Conservation (phyloP, 2,113 vertebrate species). For the Misgurnus mizolepis region DNA sequence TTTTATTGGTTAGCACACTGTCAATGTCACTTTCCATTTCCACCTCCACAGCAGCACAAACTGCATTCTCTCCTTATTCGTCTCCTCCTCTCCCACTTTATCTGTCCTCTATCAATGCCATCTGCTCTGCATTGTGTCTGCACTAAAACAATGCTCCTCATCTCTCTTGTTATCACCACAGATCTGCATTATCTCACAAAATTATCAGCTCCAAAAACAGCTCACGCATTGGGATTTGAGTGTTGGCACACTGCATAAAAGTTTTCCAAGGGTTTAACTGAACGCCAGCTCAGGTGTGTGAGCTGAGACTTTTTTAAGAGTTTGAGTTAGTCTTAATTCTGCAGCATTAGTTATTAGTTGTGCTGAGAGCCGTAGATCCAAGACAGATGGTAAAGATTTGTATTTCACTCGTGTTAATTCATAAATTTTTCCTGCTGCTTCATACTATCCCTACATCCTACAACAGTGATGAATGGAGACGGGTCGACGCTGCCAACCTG, state of each 20-base stretch:
- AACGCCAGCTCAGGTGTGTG: conserved; percentile 33
- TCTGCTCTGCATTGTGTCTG: conserved; percentile 53
- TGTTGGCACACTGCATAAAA: conserved; percentile 28
- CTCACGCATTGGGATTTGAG: conserved; percentile 42
- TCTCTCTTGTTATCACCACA: conserved; percentile 41
- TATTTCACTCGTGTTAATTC: not conserved
- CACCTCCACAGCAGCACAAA: conserved; percentile 28
- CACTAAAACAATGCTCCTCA: conserved; percentile 47
- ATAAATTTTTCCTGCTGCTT: conserved; percentile 10
- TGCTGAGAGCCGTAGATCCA: not conserved
- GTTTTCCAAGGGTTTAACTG: conserved; percentile 34
- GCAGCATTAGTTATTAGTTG: not conserved
- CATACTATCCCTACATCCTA: not conserved
- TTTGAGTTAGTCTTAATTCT: not conserved
- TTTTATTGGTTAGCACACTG: conserved; percentile 9
- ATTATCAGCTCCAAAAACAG: conserved; percentile 55
- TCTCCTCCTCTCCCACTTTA: conserved; percentile 33
- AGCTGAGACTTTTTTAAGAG: conserved; percentile 1
- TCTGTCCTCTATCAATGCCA: conserved; percentile 49
- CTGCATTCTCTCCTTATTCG: conserved; percentile 14
- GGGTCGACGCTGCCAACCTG: not conserved
- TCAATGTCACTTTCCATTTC: conserved; percentile 34
- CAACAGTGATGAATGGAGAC: not conserved
- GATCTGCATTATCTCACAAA: conserved; percentile 50
- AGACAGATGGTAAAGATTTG: not conserved